phyloP scores from a whole-genome alignment of 37 sponge, comb jelly and placozoan species.

The Geodia barretti region DNA sequence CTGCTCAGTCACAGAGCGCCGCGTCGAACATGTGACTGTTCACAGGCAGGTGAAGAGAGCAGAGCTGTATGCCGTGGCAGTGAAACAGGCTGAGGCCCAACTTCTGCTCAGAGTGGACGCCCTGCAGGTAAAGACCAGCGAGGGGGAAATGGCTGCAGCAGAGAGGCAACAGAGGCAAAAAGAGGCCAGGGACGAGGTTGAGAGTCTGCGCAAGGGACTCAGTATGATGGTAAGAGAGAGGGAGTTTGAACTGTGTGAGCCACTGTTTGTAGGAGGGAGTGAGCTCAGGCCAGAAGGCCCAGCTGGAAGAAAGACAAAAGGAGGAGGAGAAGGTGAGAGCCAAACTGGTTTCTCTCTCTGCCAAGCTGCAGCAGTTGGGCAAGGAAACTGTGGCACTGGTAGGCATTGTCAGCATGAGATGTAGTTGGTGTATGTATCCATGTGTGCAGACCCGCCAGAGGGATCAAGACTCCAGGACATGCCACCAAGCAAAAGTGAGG shows the following conservation, averaged over 20 bases:
- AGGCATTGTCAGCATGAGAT: not conserved
- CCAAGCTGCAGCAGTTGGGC: slow-evolving; percentile 30
- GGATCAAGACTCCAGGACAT: slow-evolving; percentile 48
- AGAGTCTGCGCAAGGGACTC: slow-evolving; percentile 24
- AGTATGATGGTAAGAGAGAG: slow-evolving; percentile 27
- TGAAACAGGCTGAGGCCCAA: slow-evolving; percentile 25
- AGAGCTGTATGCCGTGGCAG: slow-evolving; percentile 42
- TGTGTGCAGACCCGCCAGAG: slow-evolving; percentile 47
- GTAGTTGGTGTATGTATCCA: too few relatives aligned
- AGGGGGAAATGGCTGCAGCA: not conserved
- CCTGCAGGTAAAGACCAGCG: slow-evolving; percentile 6
- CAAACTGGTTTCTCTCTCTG: not conserved
- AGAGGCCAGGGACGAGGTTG: slow-evolving; percentile 33
- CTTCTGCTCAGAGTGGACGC: not conserved
- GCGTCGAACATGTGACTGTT: not conserved
- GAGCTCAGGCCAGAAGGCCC: not conserved
- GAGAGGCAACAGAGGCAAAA: slow-evolving; percentile 2
- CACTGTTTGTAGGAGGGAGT: slow-evolving; percentile 21
- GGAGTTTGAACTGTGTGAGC: not conserved
- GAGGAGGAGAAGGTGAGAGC: slow-evolving; percentile 32
- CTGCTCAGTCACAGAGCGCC: slow-evolving; percentile 6
- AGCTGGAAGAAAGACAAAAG: slow-evolving; percentile 3
- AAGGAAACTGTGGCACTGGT: slow-evolving; percentile 62
- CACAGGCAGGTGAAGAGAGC: slow-evolving; percentile 55
- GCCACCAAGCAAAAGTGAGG: slow-evolving; percentile 45